phyloP scores from a whole-genome alignment of 1,140 invertebrate genomes.

The Whitmania pigra region DNA sequence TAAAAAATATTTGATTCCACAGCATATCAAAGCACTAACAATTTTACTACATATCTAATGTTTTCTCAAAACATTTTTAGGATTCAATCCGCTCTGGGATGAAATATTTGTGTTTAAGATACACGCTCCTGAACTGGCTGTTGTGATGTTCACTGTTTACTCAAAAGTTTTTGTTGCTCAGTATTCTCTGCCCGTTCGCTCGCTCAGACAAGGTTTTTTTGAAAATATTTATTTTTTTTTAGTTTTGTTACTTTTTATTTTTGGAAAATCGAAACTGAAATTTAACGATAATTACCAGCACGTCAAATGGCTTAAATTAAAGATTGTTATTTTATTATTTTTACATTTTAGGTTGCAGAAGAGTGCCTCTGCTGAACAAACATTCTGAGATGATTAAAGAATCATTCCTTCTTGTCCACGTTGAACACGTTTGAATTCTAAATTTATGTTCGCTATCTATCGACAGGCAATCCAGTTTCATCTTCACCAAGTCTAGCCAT shows the following conservation, averaged over 20 bases:
- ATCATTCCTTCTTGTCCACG: slow-evolving; percentile 21
- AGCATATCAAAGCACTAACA: background rate
- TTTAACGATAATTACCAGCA: background rate
- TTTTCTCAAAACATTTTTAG: background rate
- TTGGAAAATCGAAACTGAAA: background rate
- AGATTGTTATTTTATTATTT: background rate
- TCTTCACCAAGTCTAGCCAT: no score
- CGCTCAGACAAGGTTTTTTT: slow-evolving; percentile 20
- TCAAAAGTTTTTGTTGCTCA: slow-evolving; percentile 19
- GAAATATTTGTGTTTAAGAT: slow-evolving; percentile 18
- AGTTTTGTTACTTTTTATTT: background rate
- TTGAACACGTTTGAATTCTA: background rate
- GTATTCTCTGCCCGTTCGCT: slow-evolving; percentile 20
- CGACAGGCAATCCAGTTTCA: no score
- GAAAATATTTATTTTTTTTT: background rate
- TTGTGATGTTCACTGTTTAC: slow-evolving; percentile 18
- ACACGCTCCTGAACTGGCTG: slow-evolving; percentile 21
- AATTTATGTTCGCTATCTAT: no score
- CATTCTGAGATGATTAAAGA: slow-evolving; percentile 14
- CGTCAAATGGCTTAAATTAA: background rate
- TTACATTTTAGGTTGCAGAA: slow-evolving; percentile 17
- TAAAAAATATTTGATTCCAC: no score
- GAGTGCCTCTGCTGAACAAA: slow-evolving; percentile 20
- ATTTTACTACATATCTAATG: background rate
- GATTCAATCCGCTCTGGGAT: slow-evolving; percentile 22